Conservation (phyloP, 2,797 vertebrate species). For the Coccyzus lansbergi region DNA sequence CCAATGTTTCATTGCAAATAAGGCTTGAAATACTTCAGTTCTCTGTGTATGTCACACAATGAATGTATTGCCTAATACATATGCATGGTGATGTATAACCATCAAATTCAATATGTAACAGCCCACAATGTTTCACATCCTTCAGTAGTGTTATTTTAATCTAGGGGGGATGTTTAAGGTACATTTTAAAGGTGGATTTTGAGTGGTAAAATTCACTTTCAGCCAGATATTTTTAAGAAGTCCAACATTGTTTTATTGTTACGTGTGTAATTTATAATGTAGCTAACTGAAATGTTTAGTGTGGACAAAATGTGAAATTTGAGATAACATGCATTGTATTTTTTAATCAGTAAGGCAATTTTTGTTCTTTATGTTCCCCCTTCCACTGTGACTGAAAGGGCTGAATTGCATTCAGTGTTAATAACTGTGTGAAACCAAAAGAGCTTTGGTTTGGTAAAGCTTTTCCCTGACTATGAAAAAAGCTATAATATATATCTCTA, state of each 20-base stretch:
- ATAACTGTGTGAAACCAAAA: not conserved
- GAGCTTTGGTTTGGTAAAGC: not conserved
- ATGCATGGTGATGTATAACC: not conserved
- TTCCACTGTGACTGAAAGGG: not conserved
- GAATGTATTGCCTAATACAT: not conserved
- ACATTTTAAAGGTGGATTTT: not conserved
- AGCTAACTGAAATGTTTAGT: not conserved
- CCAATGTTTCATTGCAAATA: not conserved
- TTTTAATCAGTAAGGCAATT: not conserved
- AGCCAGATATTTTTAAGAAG: not conserved
- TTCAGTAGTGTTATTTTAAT: not conserved
- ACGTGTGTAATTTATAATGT: not conserved
- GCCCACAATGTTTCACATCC: not conserved
- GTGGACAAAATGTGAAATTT: not conserved
- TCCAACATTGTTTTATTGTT: not conserved
- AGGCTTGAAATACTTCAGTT: not conserved
- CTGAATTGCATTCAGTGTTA: not conserved
- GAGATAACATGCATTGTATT: not conserved
- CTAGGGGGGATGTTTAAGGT: not conserved
- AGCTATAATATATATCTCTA: not conserved
- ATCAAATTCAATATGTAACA: not conserved
- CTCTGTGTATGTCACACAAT: not conserved
- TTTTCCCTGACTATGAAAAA: not conserved
- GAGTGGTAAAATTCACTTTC: not conserved
- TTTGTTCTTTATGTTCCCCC: not conserved